A percentile compares a stretch with the other conserved stretches of the same genome.
Evolutionary conservation across 2,797 vertebrate species (phyloP).

Genomic region (Gastrophryne carolinensis): DNA sequence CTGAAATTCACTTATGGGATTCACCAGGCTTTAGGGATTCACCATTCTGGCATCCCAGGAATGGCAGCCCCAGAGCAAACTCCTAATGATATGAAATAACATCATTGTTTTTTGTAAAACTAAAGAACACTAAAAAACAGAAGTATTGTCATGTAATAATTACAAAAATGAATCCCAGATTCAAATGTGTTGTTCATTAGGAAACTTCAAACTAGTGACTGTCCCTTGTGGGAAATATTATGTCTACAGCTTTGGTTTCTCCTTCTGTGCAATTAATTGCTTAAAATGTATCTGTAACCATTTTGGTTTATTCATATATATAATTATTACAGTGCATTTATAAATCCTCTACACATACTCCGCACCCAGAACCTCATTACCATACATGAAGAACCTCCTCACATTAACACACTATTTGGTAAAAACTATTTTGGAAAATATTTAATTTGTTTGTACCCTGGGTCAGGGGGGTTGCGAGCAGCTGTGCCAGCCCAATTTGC

Average conservation of each 20-base stretch:
- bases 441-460: no score
- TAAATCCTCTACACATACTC: no score
- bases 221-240: not conserved
- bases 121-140: not conserved
- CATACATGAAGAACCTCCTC: no score
- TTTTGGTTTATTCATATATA: no score
- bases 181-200: constrained; percentile 2
- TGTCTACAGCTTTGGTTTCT: not conserved
- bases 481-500: no score
- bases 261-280: not conserved
- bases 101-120: not conserved
- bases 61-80: not conserved
- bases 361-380: no score
- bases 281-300: not conserved
- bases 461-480: no score
- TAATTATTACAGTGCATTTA: no score
- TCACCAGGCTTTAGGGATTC: no score
- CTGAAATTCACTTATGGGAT: no score
- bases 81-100: not conserved
- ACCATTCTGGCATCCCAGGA: not conserved
- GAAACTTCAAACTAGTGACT: not conserved
- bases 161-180: constrained; percentile 7
- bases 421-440: no score
- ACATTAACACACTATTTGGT: no score
- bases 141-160: not conserved